These are phyloP conservation scores for Rhinella marina DNA, from an alignment of 2,797 vertebrate species.

Conservation along the genomic window DNA sequence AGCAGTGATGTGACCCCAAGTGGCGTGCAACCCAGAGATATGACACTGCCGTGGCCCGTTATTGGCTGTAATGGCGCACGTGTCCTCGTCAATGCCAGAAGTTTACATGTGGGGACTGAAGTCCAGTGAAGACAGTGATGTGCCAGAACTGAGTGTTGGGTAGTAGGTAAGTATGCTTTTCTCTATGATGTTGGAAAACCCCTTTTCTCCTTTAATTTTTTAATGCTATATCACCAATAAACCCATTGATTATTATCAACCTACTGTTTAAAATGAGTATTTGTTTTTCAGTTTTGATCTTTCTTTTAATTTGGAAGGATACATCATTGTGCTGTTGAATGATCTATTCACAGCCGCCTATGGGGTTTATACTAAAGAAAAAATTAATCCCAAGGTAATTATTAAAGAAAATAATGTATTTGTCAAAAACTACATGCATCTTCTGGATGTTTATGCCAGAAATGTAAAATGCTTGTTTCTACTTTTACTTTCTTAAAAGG, in stretches of 20 bases:
- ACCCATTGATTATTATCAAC: neutral
- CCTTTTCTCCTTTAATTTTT: neutral
- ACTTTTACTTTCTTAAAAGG: too few relatives aligned
- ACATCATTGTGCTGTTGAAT: slow-evolving; percentile 87
- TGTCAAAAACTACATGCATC: neutral
- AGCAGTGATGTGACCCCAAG: too few relatives aligned
- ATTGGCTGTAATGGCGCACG: too few relatives aligned
- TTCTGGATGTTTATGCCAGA: neutral
- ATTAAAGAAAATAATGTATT: neutral
- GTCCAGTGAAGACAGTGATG: too few relatives aligned
- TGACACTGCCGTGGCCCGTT: too few relatives aligned
- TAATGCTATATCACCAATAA: neutral
- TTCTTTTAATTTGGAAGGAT: slow-evolving; percentile 86
- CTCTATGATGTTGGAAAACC: too few relatives aligned
- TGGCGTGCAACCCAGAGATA: too few relatives aligned
- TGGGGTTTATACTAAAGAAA: slow-evolving; percentile 90
- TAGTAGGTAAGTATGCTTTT: too few relatives aligned
- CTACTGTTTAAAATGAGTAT: neutral
- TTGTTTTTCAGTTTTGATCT: slow-evolving; percentile 83
- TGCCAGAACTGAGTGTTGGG: too few relatives aligned
- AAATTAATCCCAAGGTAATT: slow-evolving; percentile 84
- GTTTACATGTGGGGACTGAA: too few relatives aligned
- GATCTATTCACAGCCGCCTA: slow-evolving; percentile 89
- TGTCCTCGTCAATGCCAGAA: too few relatives aligned
- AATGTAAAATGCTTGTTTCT: neutral